A percentile compares a stretch with the other conserved stretches of the same genome.
Evolutionary conservation across 2,797 vertebrate species (phyloP).

Genomic region (Siniperca scherzeri): DNA sequence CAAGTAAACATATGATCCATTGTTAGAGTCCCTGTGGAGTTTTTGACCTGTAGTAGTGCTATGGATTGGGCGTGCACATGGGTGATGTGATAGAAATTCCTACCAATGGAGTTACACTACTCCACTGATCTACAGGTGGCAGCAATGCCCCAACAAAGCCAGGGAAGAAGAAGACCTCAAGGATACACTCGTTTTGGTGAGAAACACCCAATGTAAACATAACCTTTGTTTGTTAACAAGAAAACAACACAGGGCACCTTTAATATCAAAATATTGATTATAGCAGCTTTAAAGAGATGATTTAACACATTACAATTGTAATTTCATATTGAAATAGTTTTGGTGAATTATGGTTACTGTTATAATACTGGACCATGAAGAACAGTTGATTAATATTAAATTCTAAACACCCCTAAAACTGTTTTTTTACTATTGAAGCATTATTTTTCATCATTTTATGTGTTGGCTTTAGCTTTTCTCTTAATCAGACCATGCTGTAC

Average conservation of each 20-base stretch:
- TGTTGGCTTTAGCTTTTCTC: background rate
- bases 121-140: background rate
- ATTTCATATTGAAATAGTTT: background rate
- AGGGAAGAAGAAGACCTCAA: background rate
- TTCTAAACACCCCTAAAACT: background rate
- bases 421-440: background rate
- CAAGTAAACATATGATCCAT: too few species aligned
- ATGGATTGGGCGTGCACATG: too few species aligned
- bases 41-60: too few species aligned
- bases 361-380: background rate
- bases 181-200: background rate
- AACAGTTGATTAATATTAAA: background rate
- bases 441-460: background rate
- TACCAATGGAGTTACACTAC: background rate
- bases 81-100: background rate
- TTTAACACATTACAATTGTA: background rate
- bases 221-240: background rate
- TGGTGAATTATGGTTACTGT: background rate
- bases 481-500: too few species aligned
- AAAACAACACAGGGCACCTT: background rate
- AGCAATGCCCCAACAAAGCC: background rate
- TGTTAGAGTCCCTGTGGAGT: too few species aligned
- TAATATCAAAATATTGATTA: background rate
- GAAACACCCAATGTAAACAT: background rate
- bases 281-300: background rate